Evolutionary conservation across 2,888 invertebrate species (phyloP).

Genomic region (Cynaeus angustus): DNA sequence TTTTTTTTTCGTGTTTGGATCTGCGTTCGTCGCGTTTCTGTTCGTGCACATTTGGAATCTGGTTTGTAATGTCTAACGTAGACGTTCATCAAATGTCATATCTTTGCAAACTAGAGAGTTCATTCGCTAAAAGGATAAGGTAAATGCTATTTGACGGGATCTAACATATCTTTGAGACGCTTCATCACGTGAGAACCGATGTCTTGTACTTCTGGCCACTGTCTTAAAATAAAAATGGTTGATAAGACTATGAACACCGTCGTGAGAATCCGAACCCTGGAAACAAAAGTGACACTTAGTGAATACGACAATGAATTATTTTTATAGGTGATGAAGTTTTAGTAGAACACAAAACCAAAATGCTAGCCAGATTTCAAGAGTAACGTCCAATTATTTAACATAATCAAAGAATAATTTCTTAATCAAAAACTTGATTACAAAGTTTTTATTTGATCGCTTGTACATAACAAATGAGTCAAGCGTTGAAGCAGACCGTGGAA

Average conservation of each 20-base stretch:
- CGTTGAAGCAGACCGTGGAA: too few species aligned
- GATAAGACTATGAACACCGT: constrained; percentile 87
- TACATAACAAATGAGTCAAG: too few species aligned
- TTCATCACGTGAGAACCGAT: constrained; percentile 86
- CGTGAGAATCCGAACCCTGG: constrained; percentile 89
- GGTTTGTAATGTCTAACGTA: constrained; percentile 33
- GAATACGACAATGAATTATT: too few species aligned
- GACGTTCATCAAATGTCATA: constrained; percentile 49
- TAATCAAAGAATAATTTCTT: too few species aligned
- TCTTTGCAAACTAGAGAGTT: constrained; percentile 57
- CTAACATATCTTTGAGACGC: constrained; percentile 85
- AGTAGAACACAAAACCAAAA: too few species aligned
- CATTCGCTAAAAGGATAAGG: constrained; percentile 56
- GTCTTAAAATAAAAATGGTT: constrained; percentile 88
- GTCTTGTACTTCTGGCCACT: constrained; percentile 92
- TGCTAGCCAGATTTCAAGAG: too few species aligned
- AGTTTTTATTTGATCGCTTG: too few species aligned
- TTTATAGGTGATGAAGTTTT: too few species aligned
- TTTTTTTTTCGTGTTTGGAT: background rate
- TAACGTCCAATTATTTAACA: too few species aligned
- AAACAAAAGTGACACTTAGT: constrained; percentile 63
- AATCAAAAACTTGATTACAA: too few species aligned
- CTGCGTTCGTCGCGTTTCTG: background rate
- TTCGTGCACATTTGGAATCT: constrained; percentile 8
- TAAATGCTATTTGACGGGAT: constrained; percentile 72